These are phyloP conservation scores for Drosophila pectinifera DNA, from an alignment of 1,140 invertebrate genomes.

Conservation along the genomic window DNA sequence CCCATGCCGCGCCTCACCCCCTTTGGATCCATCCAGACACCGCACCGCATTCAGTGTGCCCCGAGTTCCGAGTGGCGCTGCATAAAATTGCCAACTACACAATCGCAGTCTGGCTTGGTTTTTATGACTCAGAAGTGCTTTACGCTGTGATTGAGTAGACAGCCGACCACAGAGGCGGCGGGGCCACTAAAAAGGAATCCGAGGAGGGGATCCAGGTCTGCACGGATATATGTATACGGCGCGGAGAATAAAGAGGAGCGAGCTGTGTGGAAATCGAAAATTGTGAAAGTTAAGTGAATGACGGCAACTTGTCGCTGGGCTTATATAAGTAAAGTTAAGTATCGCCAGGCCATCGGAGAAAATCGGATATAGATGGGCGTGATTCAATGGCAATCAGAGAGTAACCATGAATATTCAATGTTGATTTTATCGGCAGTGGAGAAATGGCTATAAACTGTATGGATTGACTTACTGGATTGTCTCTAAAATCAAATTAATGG, in stretches of 20 bases:
- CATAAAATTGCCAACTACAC: constrained; percentile 55
- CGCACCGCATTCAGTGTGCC: constrained; percentile 6
- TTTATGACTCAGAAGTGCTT: constrained; percentile 60
- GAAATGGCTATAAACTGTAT: not conserved
- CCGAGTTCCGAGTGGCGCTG: constrained; percentile 29
- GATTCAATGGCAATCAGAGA: constrained; percentile 26
- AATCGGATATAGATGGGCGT: constrained; percentile 14
- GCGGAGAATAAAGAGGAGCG: constrained; percentile 25
- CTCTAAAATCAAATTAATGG: too few relatives aligned
- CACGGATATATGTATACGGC: not conserved
- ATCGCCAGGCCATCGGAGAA: constrained; percentile 1
- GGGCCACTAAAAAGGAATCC: not conserved
- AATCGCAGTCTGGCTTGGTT: constrained; percentile 45
- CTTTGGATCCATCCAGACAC: not conserved
- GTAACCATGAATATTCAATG: constrained; percentile 27
- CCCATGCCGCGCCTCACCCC: not conserved
- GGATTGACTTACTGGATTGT: not conserved
- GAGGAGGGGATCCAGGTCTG: constrained; percentile 4
- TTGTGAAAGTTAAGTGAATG: constrained; percentile 39
- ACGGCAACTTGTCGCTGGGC: constrained; percentile 39
- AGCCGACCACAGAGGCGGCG: constrained; percentile 26
- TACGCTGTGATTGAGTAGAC: constrained; percentile 52
- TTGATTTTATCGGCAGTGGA: constrained; percentile 8
- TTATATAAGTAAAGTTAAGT: constrained; percentile 7
- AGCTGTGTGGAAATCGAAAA: constrained; percentile 29